Evolutionary conservation across 1,140 invertebrate species (phyloP).

Genomic region (Pseudomyrmex flavicornis): DNA sequence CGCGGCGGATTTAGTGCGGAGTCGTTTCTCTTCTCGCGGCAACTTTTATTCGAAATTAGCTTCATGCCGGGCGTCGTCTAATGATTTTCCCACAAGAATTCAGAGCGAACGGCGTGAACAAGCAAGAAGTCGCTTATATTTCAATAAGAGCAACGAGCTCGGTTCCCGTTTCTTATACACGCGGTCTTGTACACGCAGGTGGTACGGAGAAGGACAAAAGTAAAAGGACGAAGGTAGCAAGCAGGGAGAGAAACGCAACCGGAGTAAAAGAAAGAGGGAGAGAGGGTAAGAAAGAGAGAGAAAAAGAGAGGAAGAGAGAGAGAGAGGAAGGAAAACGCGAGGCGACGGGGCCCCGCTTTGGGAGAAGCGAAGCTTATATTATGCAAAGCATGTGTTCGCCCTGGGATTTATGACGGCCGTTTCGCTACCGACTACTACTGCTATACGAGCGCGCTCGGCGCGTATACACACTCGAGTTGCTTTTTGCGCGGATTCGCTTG

Average conservation of each 20-base stretch:
- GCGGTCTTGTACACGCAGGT: conserved; percentile 40
- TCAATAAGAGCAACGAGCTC: conserved; percentile 45
- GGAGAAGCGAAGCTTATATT: conserved; percentile 82
- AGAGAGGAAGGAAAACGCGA: conserved; percentile 70
- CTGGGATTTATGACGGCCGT: conserved; percentile 82
- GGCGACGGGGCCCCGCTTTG: conserved; percentile 65
- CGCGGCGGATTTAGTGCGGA: neutral
- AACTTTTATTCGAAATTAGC: conserved; percentile 24
- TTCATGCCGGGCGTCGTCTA: neutral
- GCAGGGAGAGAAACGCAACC: conserved; percentile 53
- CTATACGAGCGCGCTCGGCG: conserved; percentile 57
- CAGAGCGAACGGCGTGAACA: neutral
- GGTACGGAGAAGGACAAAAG: conserved; percentile 48
- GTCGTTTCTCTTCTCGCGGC: neutral
- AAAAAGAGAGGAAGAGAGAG: conserved; percentile 53
- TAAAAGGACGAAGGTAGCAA: conserved; percentile 31
- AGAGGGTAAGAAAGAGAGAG: conserved; percentile 53
- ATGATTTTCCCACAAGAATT: conserved; percentile 13
- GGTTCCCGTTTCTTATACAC: conserved; percentile 36
- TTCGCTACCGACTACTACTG: conserved; percentile 77
- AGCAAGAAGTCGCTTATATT: conserved; percentile 43
- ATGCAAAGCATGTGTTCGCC: conserved; percentile 84
- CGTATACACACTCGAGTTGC: conserved; percentile 53
- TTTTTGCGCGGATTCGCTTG: conserved; percentile 69
- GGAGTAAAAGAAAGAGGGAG: conserved; percentile 11